Base-by-base conservation (phyloP, 2,797 vertebrate genomes). In the Centroberyx gerrardi region DNA sequence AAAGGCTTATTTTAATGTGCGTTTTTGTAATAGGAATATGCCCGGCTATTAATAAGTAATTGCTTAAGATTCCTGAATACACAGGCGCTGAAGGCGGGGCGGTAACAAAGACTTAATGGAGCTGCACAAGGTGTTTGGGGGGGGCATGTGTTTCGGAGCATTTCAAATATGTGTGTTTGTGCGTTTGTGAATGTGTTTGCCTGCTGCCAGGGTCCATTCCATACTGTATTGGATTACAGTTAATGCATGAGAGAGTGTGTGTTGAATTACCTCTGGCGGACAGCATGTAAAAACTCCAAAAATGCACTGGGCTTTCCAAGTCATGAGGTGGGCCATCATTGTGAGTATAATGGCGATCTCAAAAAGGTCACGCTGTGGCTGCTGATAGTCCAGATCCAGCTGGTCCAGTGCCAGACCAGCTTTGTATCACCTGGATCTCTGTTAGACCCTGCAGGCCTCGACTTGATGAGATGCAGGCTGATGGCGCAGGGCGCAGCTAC, bases 211-310 rank as follows among this genome's bases (percentile, higher is more conserved):
- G 77, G 73, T 82, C 51, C 72, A 46, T 76, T 81, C 71, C 76
- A 14, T 62, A 62, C 54, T 55, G 80, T 78, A 80, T 81, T 87
- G 22, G 65, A 78, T 92, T 90, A 85, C 70, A 78, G 62, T 55
- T 56, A 72, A 70, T 51, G 54, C 65, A 79, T 58, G 55, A 71
- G 67, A 27, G 58, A 67, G 74, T 76, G 69, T 64, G 84, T 76
- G 85, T 74, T 87, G 65, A 78, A 85, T 93, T 88, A 87, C 62
- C 67, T 82, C 82, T 91, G 86, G 85, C 81, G 72, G 22, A 44
- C 36, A 29, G 18, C 9, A 38, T 42, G 61, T 56, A 60, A 66
- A 62, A 27, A 29, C 4, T 12, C 5, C 9, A 78, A 85, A 88
- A 86, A 87, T 80, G 80, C 83, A 71, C 17, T 9, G 22, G 66